Conservation (phyloP, 2,113 vertebrate species). For the Brachyhypopomus gauderio region DNA sequence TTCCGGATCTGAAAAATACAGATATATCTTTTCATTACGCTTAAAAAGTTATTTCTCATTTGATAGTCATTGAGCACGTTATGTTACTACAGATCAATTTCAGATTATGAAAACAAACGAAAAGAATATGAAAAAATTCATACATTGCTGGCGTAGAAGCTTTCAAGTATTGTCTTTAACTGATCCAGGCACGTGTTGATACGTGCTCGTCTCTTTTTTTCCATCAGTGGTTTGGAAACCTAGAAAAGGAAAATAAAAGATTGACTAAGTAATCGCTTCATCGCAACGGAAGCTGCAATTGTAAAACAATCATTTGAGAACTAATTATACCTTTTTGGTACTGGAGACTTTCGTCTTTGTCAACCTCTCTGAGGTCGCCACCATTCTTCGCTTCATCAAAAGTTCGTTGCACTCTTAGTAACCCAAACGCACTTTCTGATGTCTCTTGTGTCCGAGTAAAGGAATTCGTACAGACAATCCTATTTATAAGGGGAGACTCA, state of each 20-base stretch:
- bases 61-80: background rate
- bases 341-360: conserved; percentile 58
- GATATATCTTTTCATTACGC: no score
- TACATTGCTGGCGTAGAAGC: conserved; percentile 84
- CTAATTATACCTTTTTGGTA: conserved; percentile 68
- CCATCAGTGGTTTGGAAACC: conserved; percentile 90
- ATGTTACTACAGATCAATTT: no score
- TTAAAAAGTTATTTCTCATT: background rate
- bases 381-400: conserved; percentile 64
- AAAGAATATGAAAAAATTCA: conserved; percentile 30
- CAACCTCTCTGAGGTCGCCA: conserved; percentile 64
- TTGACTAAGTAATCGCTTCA: background rate
- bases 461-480: conserved; percentile 46
- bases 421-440: conserved; percentile 37
- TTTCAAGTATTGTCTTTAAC: conserved; percentile 81
- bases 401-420: conserved; percentile 35
- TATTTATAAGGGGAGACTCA: conserved; percentile 73
- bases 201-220: conserved; percentile 85
- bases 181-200: conserved; percentile 88
- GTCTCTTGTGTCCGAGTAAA: conserved; percentile 48
- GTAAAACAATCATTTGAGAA: background rate
- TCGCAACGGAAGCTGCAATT: background rate
- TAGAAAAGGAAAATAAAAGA: conserved; percentile 47
- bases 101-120: background rate
- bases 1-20: conserved; percentile 79